phyloP scores from a whole-genome alignment of 2,888 invertebrate species.

The Pseudanteris insignis region DNA sequence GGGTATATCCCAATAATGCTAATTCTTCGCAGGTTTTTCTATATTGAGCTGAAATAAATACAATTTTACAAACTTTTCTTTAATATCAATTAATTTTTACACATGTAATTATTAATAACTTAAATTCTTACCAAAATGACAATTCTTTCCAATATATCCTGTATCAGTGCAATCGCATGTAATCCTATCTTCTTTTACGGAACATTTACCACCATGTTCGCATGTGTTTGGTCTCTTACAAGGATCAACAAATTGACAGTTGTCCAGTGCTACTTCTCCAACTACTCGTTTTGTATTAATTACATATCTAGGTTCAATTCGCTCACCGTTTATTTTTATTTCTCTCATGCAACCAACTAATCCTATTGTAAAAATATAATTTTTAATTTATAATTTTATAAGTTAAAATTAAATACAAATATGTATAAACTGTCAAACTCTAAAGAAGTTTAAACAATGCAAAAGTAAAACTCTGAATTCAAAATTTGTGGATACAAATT shows the following conservation, averaged over 20 bases:
- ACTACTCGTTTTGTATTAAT: conserved; percentile 85
- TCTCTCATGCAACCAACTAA: conserved; percentile 93
- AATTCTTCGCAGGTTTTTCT: conserved; percentile 92
- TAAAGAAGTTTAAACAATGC: too few species aligned
- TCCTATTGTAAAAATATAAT: too few species aligned
- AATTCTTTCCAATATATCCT: conserved; percentile 92
- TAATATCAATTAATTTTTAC: not conserved
- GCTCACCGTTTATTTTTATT: conserved; percentile 82
- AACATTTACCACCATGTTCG: conserved; percentile 91
- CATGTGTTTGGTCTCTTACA: conserved; percentile 90
- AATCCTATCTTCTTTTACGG: conserved; percentile 86
- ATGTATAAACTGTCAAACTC: too few species aligned
- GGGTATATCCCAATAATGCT: conserved; percentile 85
- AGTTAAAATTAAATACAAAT: too few species aligned
- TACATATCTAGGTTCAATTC: conserved; percentile 83
- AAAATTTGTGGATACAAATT: too few species aligned
- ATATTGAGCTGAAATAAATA: conserved; percentile 75
- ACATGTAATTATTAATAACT: not conserved
- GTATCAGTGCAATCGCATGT: conserved; percentile 91
- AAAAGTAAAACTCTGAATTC: too few species aligned
- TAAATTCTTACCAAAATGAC: conserved; percentile 80
- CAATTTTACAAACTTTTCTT: too few species aligned
- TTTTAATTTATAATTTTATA: too few species aligned
- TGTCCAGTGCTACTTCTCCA: conserved; percentile 89
- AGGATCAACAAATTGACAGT: conserved; percentile 89